Conservation (phyloP, 2,888 invertebrate species). For the Eristalis intricaria region DNA sequence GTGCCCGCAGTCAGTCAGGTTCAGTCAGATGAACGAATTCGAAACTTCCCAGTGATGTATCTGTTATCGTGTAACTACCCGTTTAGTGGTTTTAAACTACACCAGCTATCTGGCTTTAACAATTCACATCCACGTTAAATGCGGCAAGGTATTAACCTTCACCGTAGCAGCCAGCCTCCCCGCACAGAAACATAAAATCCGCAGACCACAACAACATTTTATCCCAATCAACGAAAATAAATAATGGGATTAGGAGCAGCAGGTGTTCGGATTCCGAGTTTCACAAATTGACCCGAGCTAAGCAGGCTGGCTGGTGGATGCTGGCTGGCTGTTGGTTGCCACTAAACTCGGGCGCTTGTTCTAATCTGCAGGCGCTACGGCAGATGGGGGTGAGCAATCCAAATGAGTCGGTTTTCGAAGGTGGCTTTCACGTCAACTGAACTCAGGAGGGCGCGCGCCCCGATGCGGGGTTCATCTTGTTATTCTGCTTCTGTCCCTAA, state of each 20-base stretch:
- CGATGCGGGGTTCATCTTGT: conserved; percentile 37
- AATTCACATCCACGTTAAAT: conserved; percentile 35
- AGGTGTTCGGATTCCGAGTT: conserved; percentile 69
- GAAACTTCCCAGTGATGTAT: conserved; percentile 20
- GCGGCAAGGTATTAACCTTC: conserved; percentile 57
- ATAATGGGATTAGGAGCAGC: conserved; percentile 71
- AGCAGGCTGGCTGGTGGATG: conserved; percentile 47
- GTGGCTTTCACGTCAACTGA: conserved; percentile 52
- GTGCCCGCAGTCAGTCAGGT: background rate
- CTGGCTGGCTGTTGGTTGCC: conserved; percentile 40
- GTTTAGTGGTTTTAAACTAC: conserved; percentile 60
- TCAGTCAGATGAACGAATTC: conserved; percentile 1
- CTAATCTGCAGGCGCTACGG: conserved; percentile 63
- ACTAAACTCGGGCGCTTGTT: conserved; percentile 59
- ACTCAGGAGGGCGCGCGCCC: background rate
- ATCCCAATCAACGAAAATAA: conserved; percentile 70
- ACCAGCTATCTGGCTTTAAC: conserved; percentile 49
- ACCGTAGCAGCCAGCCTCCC: background rate
- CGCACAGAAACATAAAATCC: conserved; percentile 53
- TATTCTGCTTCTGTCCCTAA: conserved; percentile 62
- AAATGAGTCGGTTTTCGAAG: conserved; percentile 54
- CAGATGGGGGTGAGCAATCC: conserved; percentile 21
- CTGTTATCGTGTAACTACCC: conserved; percentile 41
- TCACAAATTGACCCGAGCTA: conserved; percentile 69
- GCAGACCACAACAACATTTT: conserved; percentile 68